Evolutionary conservation across 2,113 vertebrate species (phyloP), one percentile per base, ranked within the genome.

Genomic region (Campylomormyrus tamandua): DNA sequence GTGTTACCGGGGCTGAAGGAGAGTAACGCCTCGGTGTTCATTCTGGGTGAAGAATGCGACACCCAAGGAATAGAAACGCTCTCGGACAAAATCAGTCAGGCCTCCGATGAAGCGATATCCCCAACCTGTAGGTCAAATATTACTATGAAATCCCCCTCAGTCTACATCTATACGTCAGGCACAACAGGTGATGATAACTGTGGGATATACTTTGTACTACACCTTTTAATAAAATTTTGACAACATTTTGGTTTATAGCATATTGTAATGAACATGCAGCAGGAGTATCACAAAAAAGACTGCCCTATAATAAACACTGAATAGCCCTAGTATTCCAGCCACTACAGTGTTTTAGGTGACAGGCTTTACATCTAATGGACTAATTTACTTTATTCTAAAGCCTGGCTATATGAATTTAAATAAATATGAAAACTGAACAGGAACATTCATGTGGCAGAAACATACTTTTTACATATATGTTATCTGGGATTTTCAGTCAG

Each of bases 91-190:
- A 93, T 97, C 85, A 93, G 93, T 5, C 92, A 92, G 52, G 94
- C 93, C 19, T 97, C 97, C 0, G 91, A 95, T 42, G 94, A 96
- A 8, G 94, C 96, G 2, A 84, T 95, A 35, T 93, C 96, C 0
- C 92, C 90, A 17, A 93, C 95, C 0, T 93, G 96, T 90, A 94
- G 96, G 90, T 96, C 96, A 0, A 91, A 95, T 56, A 2, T 96
- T 13, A 96, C 93, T 2, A 83, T 93, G 83, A 50, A 56, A 56
- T 96, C 92, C 85, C 93, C 95, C 11, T 96, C 94, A 0, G 39
- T 93, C 35, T 97, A 96, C 90, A 97, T 98, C 90, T 98, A 97
- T 91, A 98, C 97, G 46, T 98, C 97, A 27, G 97, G 97, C 80
- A 98, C 97, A n/a, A 98, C 97, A 95, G 97, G 97, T 97, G 94